Conservation (phyloP, 2,113 vertebrate genomes). For the Mormoops blainvillei region DNA sequence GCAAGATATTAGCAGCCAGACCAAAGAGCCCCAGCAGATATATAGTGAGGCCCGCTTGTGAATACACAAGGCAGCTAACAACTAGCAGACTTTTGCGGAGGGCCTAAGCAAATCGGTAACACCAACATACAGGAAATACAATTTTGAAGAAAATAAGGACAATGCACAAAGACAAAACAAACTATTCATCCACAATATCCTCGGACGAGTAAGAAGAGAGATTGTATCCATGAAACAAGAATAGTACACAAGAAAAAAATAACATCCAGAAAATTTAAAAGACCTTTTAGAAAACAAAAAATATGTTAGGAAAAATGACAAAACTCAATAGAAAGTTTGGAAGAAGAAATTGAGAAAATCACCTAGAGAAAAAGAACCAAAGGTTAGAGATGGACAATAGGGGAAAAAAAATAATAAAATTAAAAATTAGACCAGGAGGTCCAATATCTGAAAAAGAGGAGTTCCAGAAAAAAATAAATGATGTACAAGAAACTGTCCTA, state of each 20-base stretch:
- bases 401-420: background rate
- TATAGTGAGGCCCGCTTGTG: background rate
- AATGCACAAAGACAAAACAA: background rate
- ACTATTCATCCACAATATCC: too few relatives aligned
- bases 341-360: background rate
- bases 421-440: background rate
- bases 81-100: background rate
- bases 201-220: background rate
- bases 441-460: background rate
- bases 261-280: background rate
- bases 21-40: background rate
- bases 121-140: background rate
- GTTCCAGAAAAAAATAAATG: background rate
- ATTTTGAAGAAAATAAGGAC: background rate
- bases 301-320: background rate
- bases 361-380: background rate
- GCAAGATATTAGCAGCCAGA: background rate
- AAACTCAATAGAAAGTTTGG: background rate
- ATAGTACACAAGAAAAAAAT: background rate
- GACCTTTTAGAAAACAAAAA: background rate
- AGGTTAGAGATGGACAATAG: background rate
- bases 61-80: background rate
- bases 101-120: background rate
- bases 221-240: background rate
- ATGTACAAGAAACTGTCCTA: background rate